Evolutionary conservation across 64 coral and sea anemone genomes (phyloP).

Genomic region (Pocillopora verrucosa): DNA sequence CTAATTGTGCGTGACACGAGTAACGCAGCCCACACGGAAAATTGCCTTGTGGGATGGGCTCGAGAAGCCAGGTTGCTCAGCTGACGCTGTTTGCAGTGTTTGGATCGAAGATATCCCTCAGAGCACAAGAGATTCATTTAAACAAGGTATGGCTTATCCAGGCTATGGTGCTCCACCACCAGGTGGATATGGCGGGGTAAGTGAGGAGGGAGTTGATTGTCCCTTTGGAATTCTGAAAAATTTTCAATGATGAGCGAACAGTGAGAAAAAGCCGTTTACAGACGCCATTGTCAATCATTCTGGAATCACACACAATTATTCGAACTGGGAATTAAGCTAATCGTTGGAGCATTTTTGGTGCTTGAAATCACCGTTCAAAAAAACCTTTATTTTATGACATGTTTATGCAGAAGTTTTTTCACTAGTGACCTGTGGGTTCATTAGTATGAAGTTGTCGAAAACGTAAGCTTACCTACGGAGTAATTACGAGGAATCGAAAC

Average conservation of each 20-base stretch:
- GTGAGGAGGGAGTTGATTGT: conserved; percentile 32
- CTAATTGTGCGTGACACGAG: background rate
- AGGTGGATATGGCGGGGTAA: conserved; percentile 92
- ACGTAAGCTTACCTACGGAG: too few relatives aligned
- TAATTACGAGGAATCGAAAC: too few relatives aligned
- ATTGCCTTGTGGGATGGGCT: background rate
- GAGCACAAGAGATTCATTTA: background rate
- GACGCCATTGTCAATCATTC: background rate
- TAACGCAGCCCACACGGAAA: background rate
- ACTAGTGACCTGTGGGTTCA: too few relatives aligned
- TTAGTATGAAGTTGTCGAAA: too few relatives aligned
- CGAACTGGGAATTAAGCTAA: too few relatives aligned
- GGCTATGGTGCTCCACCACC: conserved; percentile 85
- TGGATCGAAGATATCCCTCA: background rate
- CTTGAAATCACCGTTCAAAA: too few relatives aligned
- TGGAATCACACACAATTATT: background rate
- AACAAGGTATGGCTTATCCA: conserved; percentile 86
- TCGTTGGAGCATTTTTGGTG: too few relatives aligned
- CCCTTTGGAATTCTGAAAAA: background rate
- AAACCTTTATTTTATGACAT: too few relatives aligned
- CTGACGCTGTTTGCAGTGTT: background rate
- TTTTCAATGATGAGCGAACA: background rate
- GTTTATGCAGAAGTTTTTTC: too few relatives aligned
- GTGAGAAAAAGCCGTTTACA: too few relatives aligned
- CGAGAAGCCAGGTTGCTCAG: background rate